phyloP scores from a whole-genome alignment of 2,113 vertebrate species.

The Pontoporia blainvillei region DNA sequence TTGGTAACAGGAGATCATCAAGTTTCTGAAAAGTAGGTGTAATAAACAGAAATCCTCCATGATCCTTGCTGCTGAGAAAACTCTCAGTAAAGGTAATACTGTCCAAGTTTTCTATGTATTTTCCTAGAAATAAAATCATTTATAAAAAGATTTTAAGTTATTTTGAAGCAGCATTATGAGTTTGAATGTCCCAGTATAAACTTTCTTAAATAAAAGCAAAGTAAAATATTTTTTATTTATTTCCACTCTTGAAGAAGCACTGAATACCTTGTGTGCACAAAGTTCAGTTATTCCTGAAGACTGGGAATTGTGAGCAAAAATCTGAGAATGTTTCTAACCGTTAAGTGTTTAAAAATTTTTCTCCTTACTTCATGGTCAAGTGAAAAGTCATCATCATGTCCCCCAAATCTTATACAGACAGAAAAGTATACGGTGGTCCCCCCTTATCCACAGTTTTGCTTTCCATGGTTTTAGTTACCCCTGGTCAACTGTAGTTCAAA shows the following conservation, averaged over 20 bases:
- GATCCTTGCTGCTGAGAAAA: conserved; percentile 91
- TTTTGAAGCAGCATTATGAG: not conserved
- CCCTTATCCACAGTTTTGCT: not conserved
- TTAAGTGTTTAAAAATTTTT: not conserved
- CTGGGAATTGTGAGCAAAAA: not conserved
- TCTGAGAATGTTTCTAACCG: conserved; percentile 29
- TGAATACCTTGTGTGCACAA: not conserved
- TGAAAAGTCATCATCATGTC: not conserved
- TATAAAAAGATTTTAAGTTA: conserved; percentile 42
- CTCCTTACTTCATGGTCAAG: not conserved
- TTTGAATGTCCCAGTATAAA: conserved; percentile 17
- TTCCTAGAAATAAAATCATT: conserved; percentile 83
- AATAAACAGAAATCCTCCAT: conserved; percentile 95
- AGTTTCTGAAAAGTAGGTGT: conserved; percentile 89
- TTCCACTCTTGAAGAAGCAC: conserved; percentile 18
- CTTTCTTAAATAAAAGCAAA: conserved; percentile 18
- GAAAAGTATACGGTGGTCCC: not conserved
- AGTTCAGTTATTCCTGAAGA: not conserved
- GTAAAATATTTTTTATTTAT: not conserved
- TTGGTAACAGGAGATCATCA: conserved; percentile 85
- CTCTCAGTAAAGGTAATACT: conserved; percentile 92
- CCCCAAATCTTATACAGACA: not conserved
- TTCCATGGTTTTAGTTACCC: not conserved
- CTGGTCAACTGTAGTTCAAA: not conserved
- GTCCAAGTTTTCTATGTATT: conserved; percentile 89